A percentile compares a stretch with the other conserved stretches of the same genome.
phyloP scores from a whole-genome alignment of 2,113 vertebrate genomes.

The Lophotis ruficrista region DNA sequence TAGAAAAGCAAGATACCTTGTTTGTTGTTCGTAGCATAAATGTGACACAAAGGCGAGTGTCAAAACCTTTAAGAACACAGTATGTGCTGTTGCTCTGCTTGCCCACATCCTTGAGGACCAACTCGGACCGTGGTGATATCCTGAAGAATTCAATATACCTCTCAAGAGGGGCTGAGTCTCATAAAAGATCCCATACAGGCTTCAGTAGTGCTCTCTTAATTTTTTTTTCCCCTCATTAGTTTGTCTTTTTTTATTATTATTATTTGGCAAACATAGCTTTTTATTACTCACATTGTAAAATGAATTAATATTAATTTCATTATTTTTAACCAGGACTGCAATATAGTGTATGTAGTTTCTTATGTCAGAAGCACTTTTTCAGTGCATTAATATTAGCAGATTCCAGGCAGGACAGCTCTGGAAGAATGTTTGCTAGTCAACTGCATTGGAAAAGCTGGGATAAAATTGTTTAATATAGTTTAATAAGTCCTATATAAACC shows the following conservation, averaged over 20 bases:
- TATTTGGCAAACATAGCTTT: background rate
- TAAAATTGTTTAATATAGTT: background rate
- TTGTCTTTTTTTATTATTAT: background rate
- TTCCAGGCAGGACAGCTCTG: background rate
- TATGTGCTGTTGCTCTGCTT: background rate
- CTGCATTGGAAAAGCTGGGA: background rate
- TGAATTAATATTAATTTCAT: background rate
- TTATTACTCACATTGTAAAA: background rate
- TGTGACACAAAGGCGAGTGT: background rate
- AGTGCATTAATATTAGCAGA: background rate
- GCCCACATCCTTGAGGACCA: background rate
- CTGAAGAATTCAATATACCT: background rate
- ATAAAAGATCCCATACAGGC: background rate
- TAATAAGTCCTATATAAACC: background rate
- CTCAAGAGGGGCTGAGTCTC: background rate
- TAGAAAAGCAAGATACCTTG: background rate
- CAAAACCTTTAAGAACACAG: background rate
- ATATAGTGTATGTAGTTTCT: background rate
- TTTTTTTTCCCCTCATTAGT: background rate
- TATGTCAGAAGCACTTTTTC: background rate
- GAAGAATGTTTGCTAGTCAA: background rate
- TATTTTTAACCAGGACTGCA: background rate
- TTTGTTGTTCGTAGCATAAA: background rate
- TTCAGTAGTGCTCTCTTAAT: background rate
- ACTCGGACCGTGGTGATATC: rapidly evolving